Conservation (phyloP, 2,888 invertebrate genomes). For the Barypeithes pellucidus region DNA sequence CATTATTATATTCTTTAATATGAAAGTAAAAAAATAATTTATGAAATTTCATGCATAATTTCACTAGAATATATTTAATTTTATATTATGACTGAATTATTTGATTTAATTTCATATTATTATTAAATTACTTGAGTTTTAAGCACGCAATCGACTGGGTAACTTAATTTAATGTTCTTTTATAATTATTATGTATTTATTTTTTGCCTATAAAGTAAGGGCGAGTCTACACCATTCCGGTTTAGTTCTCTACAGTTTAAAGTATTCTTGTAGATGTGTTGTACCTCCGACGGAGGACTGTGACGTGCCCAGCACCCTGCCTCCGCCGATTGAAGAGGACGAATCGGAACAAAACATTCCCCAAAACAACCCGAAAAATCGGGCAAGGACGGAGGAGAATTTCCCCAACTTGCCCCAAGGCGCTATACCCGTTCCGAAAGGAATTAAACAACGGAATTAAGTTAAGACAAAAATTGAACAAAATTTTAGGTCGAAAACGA, state of each 20-base stretch:
- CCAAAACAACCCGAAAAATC: conserved; percentile 65
- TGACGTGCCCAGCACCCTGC: conserved; percentile 85
- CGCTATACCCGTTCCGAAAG: conserved; percentile 68
- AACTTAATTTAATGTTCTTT: too few species aligned
- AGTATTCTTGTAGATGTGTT: conserved; percentile 78
- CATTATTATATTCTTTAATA: background rate
- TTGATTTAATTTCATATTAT: too few species aligned
- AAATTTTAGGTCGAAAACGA: background rate
- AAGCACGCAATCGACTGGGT: too few species aligned
- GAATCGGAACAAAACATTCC: conserved; percentile 66
- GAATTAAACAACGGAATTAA: conserved; percentile 51
- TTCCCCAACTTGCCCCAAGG: conserved; percentile 68
- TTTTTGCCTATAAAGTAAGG: too few species aligned
- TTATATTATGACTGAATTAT: too few species aligned
- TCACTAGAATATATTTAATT: too few species aligned
- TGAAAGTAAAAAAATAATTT: background rate
- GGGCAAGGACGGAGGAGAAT: conserved; percentile 39
- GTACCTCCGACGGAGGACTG: conserved; percentile 94
- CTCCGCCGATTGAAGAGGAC: conserved; percentile 77
- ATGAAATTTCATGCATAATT: background rate
- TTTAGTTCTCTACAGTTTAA: too few species aligned
- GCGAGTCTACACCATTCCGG: too few species aligned
- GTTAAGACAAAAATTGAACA: background rate
- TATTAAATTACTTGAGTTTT: too few species aligned
- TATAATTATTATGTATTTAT: too few species aligned